These are phyloP conservation scores for Anagrus nilaparvatae DNA, from an alignment of 1,140 invertebrate genomes.

Conservation along the genomic window DNA sequence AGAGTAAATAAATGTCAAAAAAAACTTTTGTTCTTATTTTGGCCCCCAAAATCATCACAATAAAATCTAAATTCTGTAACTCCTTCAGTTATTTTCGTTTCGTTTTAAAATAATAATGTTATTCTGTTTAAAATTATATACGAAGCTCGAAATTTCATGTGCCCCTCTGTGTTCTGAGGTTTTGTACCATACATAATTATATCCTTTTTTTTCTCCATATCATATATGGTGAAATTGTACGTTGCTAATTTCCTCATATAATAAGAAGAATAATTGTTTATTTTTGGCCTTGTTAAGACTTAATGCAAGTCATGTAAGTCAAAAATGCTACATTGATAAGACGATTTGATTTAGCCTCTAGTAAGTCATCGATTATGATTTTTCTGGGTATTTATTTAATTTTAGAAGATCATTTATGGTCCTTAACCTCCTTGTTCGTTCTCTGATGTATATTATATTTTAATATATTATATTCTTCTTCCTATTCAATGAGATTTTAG, in stretches of 20 bases:
- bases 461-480: too few species aligned
- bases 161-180: slow-evolving; percentile 15
- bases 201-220: slow-evolving; percentile 11
- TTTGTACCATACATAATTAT: slow-evolving; percentile 18
- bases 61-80: neutral
- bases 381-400: too few species aligned
- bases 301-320: slow-evolving; percentile 26
- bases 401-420: too few species aligned
- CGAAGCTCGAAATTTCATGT: slow-evolving; percentile 17
- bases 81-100: too few species aligned
- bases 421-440: too few species aligned
- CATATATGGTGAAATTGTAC: slow-evolving; percentile 23
- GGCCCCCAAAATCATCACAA: too few species aligned
- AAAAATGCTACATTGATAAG: slow-evolving; percentile 18
- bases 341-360: slow-evolving; percentile 14
- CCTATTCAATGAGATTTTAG: too few species aligned
- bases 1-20: too few species aligned
- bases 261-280: slow-evolving; percentile 16
- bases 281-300: slow-evolving; percentile 19
- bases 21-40: too few species aligned
- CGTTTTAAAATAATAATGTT: too few species aligned
- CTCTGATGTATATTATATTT: too few species aligned
- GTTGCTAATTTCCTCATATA: slow-evolving; percentile 24
- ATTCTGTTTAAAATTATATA: too few species aligned
- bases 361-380: slow-evolving; percentile 17